Base-by-base conservation (phyloP, 2,888 invertebrate genomes). In the Folsomia candida region DNA sequence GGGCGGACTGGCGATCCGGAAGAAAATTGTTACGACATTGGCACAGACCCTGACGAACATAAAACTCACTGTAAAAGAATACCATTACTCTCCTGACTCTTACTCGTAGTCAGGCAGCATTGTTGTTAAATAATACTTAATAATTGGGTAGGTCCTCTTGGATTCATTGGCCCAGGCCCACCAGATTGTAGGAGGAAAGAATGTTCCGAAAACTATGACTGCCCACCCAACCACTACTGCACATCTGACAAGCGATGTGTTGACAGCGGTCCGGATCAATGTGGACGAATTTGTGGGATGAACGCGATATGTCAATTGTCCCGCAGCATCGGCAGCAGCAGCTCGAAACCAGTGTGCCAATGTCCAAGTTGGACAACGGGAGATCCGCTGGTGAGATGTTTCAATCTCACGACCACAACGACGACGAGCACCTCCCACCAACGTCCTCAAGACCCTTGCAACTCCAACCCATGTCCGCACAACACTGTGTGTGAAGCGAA, bases 311-410 rank as follows among this genome's bases (percentile, higher is more conserved):
- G 74, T 37, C 59, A 60, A 4, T 9, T 69, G 2, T 64, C 71
- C 0, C 67, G 65, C 6, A 22, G 65, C 58, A 22, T 61, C 69
- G 20, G 54, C 63, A 6, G 67, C 4, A 37, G 37, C 14, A 14
- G 6, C 4, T 18, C 54, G 4, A 18, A 72, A 29, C 71, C 74
- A 2, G 51, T 71, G 47, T 74, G 74, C 25, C 4, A 47, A 6
- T 74, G 74, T 51, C 74, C 71, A 9, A 18, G 54, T 22, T 71
- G 71, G n/a, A 68, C 69, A 59, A 62, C 68, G 1, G 74, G 74
- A 57, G 68, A 74, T 61, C 74, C 74, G 11, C 29, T 63, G 0
- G 58, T 71, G 18, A 57, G 58, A 1, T 74, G 74, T 51, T 51
- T 14, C 20, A 24, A 18, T 24, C 27, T 66, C 14, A 26, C 37